These are phyloP conservation scores for Rhadina sibilatrix DNA, from an alignment of 2,113 vertebrate species.

Conservation along the genomic window DNA sequence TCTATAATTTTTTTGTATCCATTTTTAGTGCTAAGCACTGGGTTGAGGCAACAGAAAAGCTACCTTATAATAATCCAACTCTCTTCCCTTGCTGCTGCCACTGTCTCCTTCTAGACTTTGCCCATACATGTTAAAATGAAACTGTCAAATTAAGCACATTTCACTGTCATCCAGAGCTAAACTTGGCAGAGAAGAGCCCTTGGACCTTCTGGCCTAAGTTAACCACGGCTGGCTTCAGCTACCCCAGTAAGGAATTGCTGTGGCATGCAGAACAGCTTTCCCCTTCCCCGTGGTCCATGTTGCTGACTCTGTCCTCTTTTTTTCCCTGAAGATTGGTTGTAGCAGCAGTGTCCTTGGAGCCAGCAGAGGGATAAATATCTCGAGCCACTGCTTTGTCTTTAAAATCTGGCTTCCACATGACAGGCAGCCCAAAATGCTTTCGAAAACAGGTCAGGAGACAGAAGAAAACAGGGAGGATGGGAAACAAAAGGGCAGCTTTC, in stretches of 20 bases:
- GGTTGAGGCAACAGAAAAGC: not conserved
- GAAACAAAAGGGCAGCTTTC: conserved; percentile 19
- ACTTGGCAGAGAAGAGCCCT: conserved; percentile 56
- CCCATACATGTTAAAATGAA: conserved; percentile 58
- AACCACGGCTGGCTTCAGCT: conserved; percentile 44
- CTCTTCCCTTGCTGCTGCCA: conserved; percentile 13
- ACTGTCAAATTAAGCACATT: conserved; percentile 64
- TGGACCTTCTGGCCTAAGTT: conserved; percentile 66
- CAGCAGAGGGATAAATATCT: not conserved
- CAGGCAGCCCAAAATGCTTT: not conserved
- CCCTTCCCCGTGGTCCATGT: rapidly evolving
- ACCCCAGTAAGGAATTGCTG: not conserved
- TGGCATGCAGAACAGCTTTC: not conserved
- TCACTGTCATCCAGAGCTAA: conserved; percentile 59
- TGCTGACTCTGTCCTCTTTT: not conserved
- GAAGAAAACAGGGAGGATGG: not conserved
- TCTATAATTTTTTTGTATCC: not conserved
- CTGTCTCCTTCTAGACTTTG: conserved; percentile 25
- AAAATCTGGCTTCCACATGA: not conserved
- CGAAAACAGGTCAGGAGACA: not conserved
- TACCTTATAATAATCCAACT: not conserved
- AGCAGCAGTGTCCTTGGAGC: not conserved
- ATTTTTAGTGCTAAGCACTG: not conserved
- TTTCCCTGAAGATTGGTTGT: not conserved
- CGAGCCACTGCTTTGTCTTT: not conserved